A percentile compares a stretch with the other conserved stretches of the same genome.
phyloP scores from a whole-genome alignment of 1,140 invertebrate species.

The Zaprionus africanus region DNA sequence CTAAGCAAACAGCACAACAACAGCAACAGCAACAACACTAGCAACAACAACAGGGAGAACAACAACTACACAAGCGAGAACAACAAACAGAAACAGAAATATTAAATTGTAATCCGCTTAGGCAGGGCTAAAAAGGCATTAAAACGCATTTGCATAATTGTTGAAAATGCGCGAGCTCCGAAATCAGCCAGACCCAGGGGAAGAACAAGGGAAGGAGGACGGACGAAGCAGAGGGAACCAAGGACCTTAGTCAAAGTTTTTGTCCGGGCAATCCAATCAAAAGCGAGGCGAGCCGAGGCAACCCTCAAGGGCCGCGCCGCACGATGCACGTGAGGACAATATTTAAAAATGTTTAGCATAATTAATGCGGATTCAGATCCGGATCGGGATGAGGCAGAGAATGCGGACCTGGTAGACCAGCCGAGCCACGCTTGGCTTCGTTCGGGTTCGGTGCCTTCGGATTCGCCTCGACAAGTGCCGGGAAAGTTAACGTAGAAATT shows the following conservation, averaged over 20 bases:
- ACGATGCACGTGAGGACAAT: conserved; percentile 82
- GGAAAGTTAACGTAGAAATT: conserved; percentile 66
- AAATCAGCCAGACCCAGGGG: conserved; percentile 39
- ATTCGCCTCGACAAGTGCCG: conserved; percentile 55
- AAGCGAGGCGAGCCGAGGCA: conserved; percentile 52
- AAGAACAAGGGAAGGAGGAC: conserved; percentile 19
- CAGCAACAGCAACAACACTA: conserved; percentile 39
- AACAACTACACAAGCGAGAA: conserved; percentile 52
- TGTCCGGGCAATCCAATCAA: conserved; percentile 69
- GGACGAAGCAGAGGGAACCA: not conserved
- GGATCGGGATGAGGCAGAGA: not conserved
- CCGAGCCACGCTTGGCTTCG: not conserved
- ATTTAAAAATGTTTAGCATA: conserved; percentile 84
- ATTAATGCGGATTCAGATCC: conserved; percentile 65
- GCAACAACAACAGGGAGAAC: conserved; percentile 23
- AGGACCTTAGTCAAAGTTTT: conserved; percentile 44
- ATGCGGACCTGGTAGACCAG: not conserved
- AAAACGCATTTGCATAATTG: conserved; percentile 84
- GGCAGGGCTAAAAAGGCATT: conserved; percentile 82
- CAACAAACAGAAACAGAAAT: conserved; percentile 82
- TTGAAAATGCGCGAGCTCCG: conserved; percentile 47
- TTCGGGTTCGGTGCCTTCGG: conserved; percentile 2
- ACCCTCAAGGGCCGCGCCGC: conserved; percentile 61
- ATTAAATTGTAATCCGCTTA: conserved; percentile 84
- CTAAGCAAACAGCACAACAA: conserved; percentile 40